Evolutionary conservation across 2,888 invertebrate genomes (phyloP).

Genomic region (Spodoptera picta): DNA sequence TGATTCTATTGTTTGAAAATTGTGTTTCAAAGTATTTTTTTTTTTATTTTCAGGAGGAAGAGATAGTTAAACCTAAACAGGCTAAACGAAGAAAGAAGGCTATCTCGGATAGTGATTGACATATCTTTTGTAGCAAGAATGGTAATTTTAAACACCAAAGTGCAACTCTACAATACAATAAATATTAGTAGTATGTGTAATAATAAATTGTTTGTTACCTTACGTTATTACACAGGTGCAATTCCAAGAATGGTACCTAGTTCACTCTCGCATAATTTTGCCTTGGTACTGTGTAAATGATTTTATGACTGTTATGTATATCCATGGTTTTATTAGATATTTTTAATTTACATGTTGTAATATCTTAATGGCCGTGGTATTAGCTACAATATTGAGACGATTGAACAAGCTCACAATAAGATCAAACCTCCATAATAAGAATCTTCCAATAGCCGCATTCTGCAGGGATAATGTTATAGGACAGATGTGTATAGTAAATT

Average conservation of each 20-base stretch:
- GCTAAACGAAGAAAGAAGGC: slow-evolving; percentile 97
- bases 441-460: slow-evolving; percentile 37
- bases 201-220: slow-evolving; percentile 74
- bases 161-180: slow-evolving; percentile 87
- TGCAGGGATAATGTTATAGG: slow-evolving; percentile 43
- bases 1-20: too few species aligned
- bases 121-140: slow-evolving; percentile 79
- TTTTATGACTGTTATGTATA: slow-evolving; percentile 46
- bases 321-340: slow-evolving; percentile 53
- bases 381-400: slow-evolving; percentile 15
- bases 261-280: slow-evolving; percentile 63
- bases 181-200: slow-evolving; percentile 74
- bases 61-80: slow-evolving; percentile 96
- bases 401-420: slow-evolving; percentile 12
- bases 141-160: slow-evolving; percentile 86
- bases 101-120: slow-evolving; percentile 97
- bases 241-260: slow-evolving; percentile 81
- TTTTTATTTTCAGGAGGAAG: slow-evolving; percentile 92
- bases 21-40: background rate
- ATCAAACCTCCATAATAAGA: slow-evolving; percentile 30
- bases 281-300: slow-evolving; percentile 65
- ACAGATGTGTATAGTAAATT: slow-evolving; percentile 75
- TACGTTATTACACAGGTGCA: slow-evolving; percentile 73
- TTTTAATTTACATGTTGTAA: slow-evolving; percentile 33
- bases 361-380: slow-evolving; percentile 35